Evolutionary conservation across 2,797 vertebrate species (phyloP).

Genomic region (Pristis pectinata): DNA sequence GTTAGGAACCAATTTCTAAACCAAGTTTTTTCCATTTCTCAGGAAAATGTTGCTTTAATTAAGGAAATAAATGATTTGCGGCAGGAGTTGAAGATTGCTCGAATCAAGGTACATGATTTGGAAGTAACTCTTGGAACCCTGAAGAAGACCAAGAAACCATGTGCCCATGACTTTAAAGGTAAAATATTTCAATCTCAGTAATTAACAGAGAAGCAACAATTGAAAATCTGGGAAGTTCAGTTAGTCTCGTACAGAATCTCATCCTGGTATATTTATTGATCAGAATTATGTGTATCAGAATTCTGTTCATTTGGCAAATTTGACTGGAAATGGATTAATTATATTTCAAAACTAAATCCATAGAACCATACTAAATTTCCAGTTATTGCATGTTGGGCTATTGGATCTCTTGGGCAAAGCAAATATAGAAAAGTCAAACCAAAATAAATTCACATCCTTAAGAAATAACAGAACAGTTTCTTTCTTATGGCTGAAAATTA

Average conservation of each 20-base stretch:
- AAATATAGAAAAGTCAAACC: not conserved
- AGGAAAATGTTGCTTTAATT: slow-evolving; percentile 81
- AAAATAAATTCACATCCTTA: not conserved
- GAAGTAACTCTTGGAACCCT: slow-evolving; percentile 50
- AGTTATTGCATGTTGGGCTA: not conserved
- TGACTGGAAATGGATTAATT: not conserved
- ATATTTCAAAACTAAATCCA: not conserved
- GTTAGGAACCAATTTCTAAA: not conserved
- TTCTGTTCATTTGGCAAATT: not conserved
- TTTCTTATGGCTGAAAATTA: not conserved
- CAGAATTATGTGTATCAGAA: not conserved
- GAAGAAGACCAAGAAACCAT: slow-evolving; percentile 46
- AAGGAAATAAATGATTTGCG: slow-evolving; percentile 77
- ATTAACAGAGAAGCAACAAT: not conserved
- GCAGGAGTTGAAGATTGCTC: slow-evolving; percentile 61
- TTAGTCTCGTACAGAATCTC: not conserved
- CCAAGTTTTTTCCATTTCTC: slow-evolving; percentile 39
- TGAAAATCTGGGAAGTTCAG: not conserved
- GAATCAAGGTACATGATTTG: slow-evolving; percentile 57
- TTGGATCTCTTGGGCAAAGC: not conserved
- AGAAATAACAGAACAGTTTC: not conserved
- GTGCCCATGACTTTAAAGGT: slow-evolving; percentile 22
- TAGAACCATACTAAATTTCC: not conserved
- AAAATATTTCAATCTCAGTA: not conserved
- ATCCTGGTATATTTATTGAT: not conserved